Conservation (phyloP, 2,888 invertebrate genomes). For the Priapulus caudatus region DNA sequence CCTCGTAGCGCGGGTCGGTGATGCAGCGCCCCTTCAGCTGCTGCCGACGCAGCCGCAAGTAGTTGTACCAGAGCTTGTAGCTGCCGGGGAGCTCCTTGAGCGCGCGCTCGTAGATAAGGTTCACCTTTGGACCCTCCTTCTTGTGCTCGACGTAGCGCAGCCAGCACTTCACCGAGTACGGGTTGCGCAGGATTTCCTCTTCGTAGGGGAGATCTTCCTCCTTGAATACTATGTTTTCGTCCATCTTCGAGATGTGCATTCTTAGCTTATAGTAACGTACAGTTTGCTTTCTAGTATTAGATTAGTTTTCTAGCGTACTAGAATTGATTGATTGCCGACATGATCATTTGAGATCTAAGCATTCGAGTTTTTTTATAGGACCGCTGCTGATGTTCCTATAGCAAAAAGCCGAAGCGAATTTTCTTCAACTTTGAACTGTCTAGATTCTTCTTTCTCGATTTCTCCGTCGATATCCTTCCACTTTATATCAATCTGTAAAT, state of each 20-base stretch:
- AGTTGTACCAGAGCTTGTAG: slow-evolving; percentile 94
- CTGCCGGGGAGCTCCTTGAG: slow-evolving; percentile 92
- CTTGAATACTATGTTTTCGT: too few species aligned
- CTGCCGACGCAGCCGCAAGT: slow-evolving; percentile 67
- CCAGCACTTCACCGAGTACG: slow-evolving; percentile 97
- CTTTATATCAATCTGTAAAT: neutral
- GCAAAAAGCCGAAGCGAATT: neutral
- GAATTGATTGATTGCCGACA: too few species aligned
- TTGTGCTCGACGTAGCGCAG: slow-evolving; percentile 92
- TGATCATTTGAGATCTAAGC: too few species aligned
- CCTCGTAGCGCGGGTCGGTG: slow-evolving; percentile 73
- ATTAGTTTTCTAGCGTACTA: too few species aligned
- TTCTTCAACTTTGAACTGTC: slow-evolving; percentile 1
- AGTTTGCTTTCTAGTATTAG: too few species aligned
- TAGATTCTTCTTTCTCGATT: neutral
- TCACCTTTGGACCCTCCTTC: slow-evolving; percentile 68
- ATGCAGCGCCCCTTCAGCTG: slow-evolving; percentile 67
- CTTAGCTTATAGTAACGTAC: too few species aligned
- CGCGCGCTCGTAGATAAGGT: slow-evolving; percentile 88
- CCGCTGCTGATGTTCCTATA: neutral
- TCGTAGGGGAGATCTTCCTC: slow-evolving; percentile 96
- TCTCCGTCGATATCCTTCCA: neutral
- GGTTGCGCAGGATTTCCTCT: slow-evolving; percentile 93
- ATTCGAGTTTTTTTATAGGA: too few species aligned
- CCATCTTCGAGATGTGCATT: too few species aligned